Evolutionary conservation across 2,888 invertebrate species (phyloP), one percentile per base, ranked within the genome.

Genomic region (Drosophila imparisetae): DNA sequence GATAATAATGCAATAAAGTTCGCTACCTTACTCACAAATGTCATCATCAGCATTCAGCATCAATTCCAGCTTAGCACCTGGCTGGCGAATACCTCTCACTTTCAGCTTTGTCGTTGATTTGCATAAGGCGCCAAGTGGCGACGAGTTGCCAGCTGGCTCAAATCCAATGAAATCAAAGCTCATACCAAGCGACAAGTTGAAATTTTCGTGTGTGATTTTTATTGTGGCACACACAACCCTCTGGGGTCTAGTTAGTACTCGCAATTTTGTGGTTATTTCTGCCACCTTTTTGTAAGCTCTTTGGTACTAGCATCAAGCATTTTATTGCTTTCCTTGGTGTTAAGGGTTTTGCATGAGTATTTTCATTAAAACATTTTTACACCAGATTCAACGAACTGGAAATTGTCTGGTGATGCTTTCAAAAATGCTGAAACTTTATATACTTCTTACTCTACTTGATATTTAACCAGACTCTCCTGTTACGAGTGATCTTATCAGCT

Each of bases 241-340:
- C 88, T 53, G 57, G 83, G 80, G 88, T 77, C 83, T 87, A 77
- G 88, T 85, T 87, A 83, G 72, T 29, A 65, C 58, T 64, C 58
- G 36, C 69, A 72, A 72, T 78, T 71, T 78, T 60, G 45, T 36
- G 66, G 49, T 24, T 38, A 50, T 57, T 64, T 58, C 66, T 40
- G 50, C 36, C 29, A 38, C 29, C 60, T 58, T 45, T 38, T 48
- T 34, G 59, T 27, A 27, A 21, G 50, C 58, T n/a, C 24, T 60
- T 64, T 50, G 58, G 30, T 58, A 36, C 24, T 45, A 11, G 18
- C 54, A 61, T 42, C 30, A 40, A 69, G 48, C 29, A 49, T 13
- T 72, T 64, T 38, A 59, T 48, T 65, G 53, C 72, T 48, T 36
- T 64, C 55, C 54, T 72, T 58, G 18, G 52, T 34, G 38, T 32